These are phyloP conservation scores for Carlito syrichta DNA, from an alignment of 2,113 vertebrate species.

Conservation along the genomic window DNA sequence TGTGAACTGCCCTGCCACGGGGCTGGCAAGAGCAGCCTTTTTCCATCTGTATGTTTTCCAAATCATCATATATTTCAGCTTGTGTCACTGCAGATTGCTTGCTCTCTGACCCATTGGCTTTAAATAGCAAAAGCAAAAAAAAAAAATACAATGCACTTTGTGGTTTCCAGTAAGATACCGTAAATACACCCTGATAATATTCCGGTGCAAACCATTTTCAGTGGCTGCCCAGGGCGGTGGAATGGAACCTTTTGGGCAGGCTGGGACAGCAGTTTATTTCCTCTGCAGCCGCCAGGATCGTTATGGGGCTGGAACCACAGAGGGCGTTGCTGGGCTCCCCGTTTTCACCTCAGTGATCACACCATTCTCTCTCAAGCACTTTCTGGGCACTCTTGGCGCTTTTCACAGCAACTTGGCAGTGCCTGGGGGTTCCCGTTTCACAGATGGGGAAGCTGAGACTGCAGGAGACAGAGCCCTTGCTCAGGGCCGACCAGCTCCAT, in stretches of 20 bases:
- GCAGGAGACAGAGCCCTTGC: background rate
- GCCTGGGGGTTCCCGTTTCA: background rate
- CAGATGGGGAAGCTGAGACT: background rate
- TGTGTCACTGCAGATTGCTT: slow-evolving; percentile 80
- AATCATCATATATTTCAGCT: slow-evolving; percentile 79
- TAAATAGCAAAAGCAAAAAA: slow-evolving; percentile 83
- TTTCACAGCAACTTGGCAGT: background rate
- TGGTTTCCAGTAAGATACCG: slow-evolving; percentile 84
- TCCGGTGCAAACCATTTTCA: slow-evolving; percentile 73
- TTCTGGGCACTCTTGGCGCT: background rate
- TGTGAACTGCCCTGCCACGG: slow-evolving; percentile 54
- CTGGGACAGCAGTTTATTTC: slow-evolving; percentile 61
- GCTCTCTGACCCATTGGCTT: slow-evolving; percentile 81
- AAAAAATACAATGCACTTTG: slow-evolving; percentile 79
- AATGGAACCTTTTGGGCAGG: slow-evolving; percentile 71
- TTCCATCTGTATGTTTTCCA: slow-evolving; percentile 83
- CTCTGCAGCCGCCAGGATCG: slow-evolving; percentile 40
- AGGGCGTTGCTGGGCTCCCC: slow-evolving; percentile 27
- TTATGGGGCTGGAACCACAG: background rate
- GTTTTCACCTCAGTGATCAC: background rate
- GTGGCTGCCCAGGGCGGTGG: slow-evolving; percentile 44
- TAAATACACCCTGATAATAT: slow-evolving; percentile 81
- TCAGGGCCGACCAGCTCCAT: background rate
- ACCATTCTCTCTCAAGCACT: background rate
- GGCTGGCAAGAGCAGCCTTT: slow-evolving; percentile 77